Evolutionary conservation across 2,888 invertebrate species (phyloP), one percentile per base, ranked within the genome.

Genomic region (Spisula solida): DNA sequence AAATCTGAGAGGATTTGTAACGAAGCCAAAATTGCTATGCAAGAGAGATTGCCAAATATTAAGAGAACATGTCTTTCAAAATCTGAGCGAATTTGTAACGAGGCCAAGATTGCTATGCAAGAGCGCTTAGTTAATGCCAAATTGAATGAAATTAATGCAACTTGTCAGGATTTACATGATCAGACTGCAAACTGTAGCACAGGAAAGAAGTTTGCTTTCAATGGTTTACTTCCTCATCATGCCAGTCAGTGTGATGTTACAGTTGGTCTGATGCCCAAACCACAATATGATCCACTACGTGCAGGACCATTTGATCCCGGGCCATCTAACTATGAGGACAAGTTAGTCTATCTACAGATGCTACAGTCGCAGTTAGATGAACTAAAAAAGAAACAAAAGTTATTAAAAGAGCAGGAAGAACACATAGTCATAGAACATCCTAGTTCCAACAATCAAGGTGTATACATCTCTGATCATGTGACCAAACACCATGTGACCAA

Each of bases 71-170:
- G 79, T 82, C 60, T 86, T 60, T 75, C 82, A n/a, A 91, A 87
- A 66, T 91, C 91, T 41, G 80, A 90, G 29, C 66, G 81, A 66
- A 91, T 91, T 20, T 91, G 91, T 80, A 88, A 88, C 85, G 88
- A 88, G 70, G 91, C 91, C 25, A 91, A 90, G 81, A 70, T 60
- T 34, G 86, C 87, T 86, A 89, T 89, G 89, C 89, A 89, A 87
- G 82, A 75, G 10, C 86, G 89, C 81, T 56, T 87, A 5, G 82
- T 87, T 10, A 78, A 82, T 82, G 87, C 87, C n/a, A 82, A 83
- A 82, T 56, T 87, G 16, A 79, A 80, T 87, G 82, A 87, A 83
- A 82, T 87, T 34, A 41, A 87, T 78, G 87, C 81, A 25, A 75
- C 48, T 5, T 82, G 87, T 82, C 60, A 51, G n/a, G 20, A 31